A percentile compares a stretch with the other conserved stretches of the same genome.
These are phyloP conservation scores for Condylura cristata DNA, from an alignment of 2,113 vertebrate species.

Conservation along the genomic window DNA sequence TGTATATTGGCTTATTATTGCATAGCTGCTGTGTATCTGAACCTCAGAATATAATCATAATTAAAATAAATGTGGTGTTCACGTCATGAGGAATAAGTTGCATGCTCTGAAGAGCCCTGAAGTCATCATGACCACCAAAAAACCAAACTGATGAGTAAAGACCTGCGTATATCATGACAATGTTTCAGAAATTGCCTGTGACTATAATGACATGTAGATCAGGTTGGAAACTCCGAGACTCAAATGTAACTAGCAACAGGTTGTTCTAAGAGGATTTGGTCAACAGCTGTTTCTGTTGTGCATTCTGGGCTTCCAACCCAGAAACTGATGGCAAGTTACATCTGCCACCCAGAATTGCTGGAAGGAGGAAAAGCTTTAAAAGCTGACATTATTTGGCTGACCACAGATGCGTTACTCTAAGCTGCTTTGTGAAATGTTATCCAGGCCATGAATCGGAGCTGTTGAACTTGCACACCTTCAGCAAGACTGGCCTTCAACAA, in stretches of 20 bases:
- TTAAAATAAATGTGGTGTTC: slow-evolving; percentile 41
- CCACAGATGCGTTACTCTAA: not conserved
- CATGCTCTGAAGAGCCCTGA: not conserved
- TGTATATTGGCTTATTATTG: not conserved
- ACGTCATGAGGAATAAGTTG: not conserved
- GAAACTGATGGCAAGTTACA: not conserved
- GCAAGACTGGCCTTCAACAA: not conserved
- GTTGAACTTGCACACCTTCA: not conserved
- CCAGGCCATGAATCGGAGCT: not conserved
- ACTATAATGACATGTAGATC: not conserved
- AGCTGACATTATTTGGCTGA: not conserved
- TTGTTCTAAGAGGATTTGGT: slow-evolving; percentile 19
- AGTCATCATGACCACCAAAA: not conserved
- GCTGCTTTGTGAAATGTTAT: not conserved
- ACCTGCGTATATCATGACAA: not conserved
- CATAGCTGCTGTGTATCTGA: not conserved
- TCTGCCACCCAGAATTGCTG: not conserved
- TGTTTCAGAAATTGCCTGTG: not conserved
- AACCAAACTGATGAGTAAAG: slow-evolving; percentile 17
- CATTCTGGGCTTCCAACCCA: not conserved
- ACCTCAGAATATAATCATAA: slow-evolving; percentile 40
- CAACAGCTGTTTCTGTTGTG: slow-evolving; percentile 17
- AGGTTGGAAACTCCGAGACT: not conserved
- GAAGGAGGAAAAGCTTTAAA: not conserved
- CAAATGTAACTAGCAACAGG: not conserved